Conservation (phyloP, 2,888 invertebrate genomes). For the Buathra laborator region DNA sequence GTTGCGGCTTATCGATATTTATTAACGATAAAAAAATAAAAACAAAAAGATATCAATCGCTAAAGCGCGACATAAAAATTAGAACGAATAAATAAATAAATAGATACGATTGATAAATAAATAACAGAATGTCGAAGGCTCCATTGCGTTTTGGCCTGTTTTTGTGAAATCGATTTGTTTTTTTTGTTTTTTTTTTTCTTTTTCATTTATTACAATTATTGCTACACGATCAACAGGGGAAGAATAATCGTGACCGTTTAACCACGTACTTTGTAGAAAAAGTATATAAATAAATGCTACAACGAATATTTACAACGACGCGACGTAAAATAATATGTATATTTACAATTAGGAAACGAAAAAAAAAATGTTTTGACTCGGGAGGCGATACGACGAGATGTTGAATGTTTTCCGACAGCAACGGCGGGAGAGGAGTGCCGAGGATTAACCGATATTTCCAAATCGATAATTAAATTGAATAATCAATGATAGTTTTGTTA, state of each 20-base stretch:
- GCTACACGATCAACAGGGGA: background rate
- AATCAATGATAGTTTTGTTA: constrained; percentile 34
- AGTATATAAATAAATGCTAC: constrained; percentile 61
- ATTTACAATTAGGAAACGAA: constrained; percentile 63
- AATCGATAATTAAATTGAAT: constrained; percentile 14
- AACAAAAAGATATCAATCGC: constrained; percentile 15
- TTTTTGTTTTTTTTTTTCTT: background rate
- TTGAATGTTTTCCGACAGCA: constrained; percentile 28
- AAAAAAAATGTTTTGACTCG: constrained; percentile 53
- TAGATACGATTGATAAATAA: constrained; percentile 41
- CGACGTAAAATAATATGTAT: constrained; percentile 56
- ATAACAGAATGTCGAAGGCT: constrained; percentile 30
- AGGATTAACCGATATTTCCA: background rate
- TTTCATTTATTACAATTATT: constrained; percentile 9
- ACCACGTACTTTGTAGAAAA: constrained; percentile 37
- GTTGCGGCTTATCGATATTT: constrained; percentile 13
- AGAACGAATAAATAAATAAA: constrained; percentile 61
- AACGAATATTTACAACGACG: constrained; percentile 70
- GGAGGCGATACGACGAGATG: constrained; percentile 23
- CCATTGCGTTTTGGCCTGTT: constrained; percentile 16
- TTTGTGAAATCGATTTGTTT: constrained; percentile 32
- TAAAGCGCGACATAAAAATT: constrained; percentile 30
- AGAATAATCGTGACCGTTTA: background rate
- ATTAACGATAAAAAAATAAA: constrained; percentile 21
- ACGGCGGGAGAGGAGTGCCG: constrained; percentile 15